These are phyloP conservation scores for Hyles euphorbiae DNA, from an alignment of 1,140 invertebrate species.

Conservation along the genomic window DNA sequence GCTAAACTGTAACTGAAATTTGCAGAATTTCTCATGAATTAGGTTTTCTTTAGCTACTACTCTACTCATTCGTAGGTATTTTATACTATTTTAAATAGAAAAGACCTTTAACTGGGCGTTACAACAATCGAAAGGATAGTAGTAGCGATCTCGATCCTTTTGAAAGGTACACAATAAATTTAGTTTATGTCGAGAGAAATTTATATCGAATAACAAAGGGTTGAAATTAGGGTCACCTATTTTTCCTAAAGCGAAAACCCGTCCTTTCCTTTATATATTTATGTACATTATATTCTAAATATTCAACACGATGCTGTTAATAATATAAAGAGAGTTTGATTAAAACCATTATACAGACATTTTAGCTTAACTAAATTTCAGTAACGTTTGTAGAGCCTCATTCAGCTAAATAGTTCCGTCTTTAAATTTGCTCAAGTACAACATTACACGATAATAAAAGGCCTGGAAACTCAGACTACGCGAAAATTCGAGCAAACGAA, in stretches of 20 bases:
- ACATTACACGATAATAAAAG: constrained; percentile 13
- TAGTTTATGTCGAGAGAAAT: constrained; percentile 14
- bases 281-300: too few relatives aligned
- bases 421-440: constrained; percentile 10
- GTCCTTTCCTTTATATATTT: neutral
- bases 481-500: constrained; percentile 33
- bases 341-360: neutral
- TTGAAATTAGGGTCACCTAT: constrained; percentile 12
- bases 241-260: neutral
- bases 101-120: too few relatives aligned
- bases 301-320: neutral
- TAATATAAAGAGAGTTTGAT: neutral
- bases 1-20: too few relatives aligned
- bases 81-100: too few relatives aligned
- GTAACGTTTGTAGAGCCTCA: too few relatives aligned
- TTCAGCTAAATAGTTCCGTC: constrained; percentile 10
- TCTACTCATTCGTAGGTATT: too few relatives aligned
- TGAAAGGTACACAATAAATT: constrained; percentile 14
- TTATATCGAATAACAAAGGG: constrained; percentile 19
- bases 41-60: too few relatives aligned
- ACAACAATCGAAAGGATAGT: neutral
- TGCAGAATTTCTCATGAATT: too few relatives aligned
- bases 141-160: neutral
- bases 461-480: constrained; percentile 22
- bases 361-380: too few relatives aligned